A percentile compares a stretch with the other conserved stretches of the same genome.
Conservation (phyloP, 1,140 invertebrate species). For the Onthophagus taurus region DNA sequence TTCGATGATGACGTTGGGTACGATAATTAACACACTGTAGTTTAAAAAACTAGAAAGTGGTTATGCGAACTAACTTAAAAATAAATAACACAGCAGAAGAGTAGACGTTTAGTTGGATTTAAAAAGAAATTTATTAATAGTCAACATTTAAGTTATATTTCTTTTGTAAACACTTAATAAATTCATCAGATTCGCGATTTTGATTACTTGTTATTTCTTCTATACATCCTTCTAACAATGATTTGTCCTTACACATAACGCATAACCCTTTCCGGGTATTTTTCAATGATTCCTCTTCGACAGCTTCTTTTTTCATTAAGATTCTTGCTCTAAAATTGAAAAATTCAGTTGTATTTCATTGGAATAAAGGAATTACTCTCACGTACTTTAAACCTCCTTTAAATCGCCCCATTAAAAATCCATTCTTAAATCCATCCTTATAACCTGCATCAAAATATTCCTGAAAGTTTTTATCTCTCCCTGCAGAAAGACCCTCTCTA, state of each 20-base stretch:
- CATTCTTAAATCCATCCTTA: slow-evolving; percentile 41
- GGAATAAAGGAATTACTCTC: neutral
- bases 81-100: too few relatives aligned
- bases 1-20: too few relatives aligned
- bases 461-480: slow-evolving; percentile 43
- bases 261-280: slow-evolving; percentile 17
- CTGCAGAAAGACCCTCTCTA: slow-evolving; percentile 45
- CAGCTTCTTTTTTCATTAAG: neutral
- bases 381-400: slow-evolving; percentile 33
- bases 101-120: neutral
- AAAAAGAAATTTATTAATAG: neutral
- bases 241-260: slow-evolving; percentile 17
- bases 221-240: slow-evolving; percentile 5
- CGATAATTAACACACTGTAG: too few relatives aligned
- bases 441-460: slow-evolving; percentile 48
- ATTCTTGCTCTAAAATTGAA: neutral
- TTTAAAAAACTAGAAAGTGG: too few relatives aligned
- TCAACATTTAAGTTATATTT: slow-evolving; percentile 2
- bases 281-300: slow-evolving; percentile 4
- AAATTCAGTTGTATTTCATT: neutral
- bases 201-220: slow-evolving; percentile 15
- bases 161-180: slow-evolving; percentile 6
- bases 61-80: too few relatives aligned
- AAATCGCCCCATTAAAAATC: slow-evolving; percentile 41
- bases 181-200: slow-evolving; percentile 5